These are phyloP conservation scores for Choloepus hoffmanni DNA, from an alignment of 2,113 vertebrate genomes.

Conservation along the genomic window DNA sequence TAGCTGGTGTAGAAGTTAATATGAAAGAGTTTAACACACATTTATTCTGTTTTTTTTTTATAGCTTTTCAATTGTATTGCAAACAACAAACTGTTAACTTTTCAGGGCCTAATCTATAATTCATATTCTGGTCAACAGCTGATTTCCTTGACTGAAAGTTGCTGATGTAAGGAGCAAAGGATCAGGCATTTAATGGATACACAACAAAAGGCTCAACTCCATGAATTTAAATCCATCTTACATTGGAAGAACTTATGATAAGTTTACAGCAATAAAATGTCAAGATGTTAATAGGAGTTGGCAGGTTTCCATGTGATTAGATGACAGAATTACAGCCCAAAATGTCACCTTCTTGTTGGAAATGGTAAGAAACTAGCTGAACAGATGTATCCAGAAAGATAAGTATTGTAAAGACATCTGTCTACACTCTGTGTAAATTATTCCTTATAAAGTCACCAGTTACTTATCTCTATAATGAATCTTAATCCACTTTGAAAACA, in stretches of 20 bases:
- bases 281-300: slow-evolving; percentile 73
- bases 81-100: slow-evolving; percentile 75
- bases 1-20: slow-evolving; percentile 73
- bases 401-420: slow-evolving; percentile 61
- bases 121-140: slow-evolving; percentile 63
- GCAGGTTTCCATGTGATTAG: slow-evolving; percentile 64
- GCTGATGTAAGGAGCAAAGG: slow-evolving; percentile 62
- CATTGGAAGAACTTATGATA: slow-evolving; percentile 65
- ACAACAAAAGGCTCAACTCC: slow-evolving; percentile 57
- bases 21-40: slow-evolving; percentile 64
- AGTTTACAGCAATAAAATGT: slow-evolving; percentile 68
- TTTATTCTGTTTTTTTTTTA: slow-evolving; percentile 70
- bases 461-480: background rate
- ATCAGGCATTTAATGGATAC: slow-evolving; percentile 66
- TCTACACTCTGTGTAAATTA: slow-evolving; percentile 59
- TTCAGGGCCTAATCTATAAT: slow-evolving; percentile 71
- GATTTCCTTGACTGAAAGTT: slow-evolving; percentile 72
- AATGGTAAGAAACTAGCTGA: slow-evolving; percentile 58
- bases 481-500: slow-evolving; percentile 33
- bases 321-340: slow-evolving; percentile 72
- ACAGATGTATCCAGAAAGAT: slow-evolving; percentile 63
- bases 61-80: slow-evolving; percentile 69
- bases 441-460: slow-evolving; percentile 51
- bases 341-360: slow-evolving; percentile 67
- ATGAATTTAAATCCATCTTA: slow-evolving; percentile 64